A percentile compares a stretch with the other conserved stretches of the same genome.
Evolutionary conservation across 2,797 vertebrate genomes (phyloP).

Genomic region (Carapus acus): DNA sequence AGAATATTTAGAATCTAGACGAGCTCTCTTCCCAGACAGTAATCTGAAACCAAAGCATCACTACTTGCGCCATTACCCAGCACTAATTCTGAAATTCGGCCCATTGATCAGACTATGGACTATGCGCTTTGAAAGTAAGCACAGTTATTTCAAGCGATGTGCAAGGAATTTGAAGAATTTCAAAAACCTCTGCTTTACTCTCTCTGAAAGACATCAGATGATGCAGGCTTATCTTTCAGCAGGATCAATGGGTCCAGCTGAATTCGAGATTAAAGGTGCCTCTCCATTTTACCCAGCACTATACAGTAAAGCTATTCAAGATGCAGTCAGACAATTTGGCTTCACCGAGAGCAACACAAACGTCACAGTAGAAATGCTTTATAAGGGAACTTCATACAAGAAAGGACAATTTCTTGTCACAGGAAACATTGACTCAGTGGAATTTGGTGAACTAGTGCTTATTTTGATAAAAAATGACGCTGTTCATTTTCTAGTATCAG

Average conservation of each 20-base stretch:
- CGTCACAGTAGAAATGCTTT: not conserved
- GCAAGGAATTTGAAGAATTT: too few species aligned
- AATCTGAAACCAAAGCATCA: too few species aligned
- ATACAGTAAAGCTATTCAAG: constrained; percentile 12
- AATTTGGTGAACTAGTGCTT: constrained; percentile 10
- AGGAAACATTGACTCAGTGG: not conserved
- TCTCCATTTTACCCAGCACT: constrained; percentile 8
- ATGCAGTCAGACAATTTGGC: constrained; percentile 12
- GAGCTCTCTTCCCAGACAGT: too few species aligned
- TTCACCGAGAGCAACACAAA: constrained; percentile 10
- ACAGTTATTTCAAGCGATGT: too few species aligned
- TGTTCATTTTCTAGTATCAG: constrained; percentile 17
- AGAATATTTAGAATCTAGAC: too few species aligned
- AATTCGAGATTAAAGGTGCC: constrained; percentile 6
- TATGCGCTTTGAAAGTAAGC: too few species aligned
- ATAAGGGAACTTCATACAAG: constrained; percentile 14
- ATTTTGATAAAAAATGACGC: constrained; percentile 12
- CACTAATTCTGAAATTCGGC: too few species aligned
- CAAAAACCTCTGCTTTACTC: too few species aligned
- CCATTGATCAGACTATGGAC: too few species aligned
- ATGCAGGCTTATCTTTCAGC: too few species aligned
- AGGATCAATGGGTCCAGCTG: not conserved
- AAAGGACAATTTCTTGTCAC: constrained; percentile 8
- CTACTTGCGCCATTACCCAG: too few species aligned
- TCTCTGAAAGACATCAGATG: too few species aligned